These are phyloP conservation scores for Trissolcus japonicus DNA, from an alignment of 2,888 invertebrate species.

Conservation along the genomic window DNA sequence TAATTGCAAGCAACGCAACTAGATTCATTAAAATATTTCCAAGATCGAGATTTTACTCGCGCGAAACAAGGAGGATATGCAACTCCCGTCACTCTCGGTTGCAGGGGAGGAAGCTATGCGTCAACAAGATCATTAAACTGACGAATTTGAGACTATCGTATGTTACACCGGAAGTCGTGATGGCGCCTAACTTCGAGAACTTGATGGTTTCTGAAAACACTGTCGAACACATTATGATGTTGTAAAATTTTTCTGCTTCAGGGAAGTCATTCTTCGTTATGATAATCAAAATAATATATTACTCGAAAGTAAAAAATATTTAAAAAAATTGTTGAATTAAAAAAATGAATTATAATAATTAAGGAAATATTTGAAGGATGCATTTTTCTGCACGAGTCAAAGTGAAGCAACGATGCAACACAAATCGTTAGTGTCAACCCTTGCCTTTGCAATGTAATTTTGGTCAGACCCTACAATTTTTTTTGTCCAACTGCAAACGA, in stretches of 20 bases:
- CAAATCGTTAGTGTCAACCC: slow-evolving; percentile 55
- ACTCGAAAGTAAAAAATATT: too few relatives aligned
- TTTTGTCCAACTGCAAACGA: slow-evolving; percentile 37
- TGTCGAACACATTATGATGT: slow-evolving; percentile 13
- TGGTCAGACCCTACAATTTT: slow-evolving; percentile 52
- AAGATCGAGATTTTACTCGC: slow-evolving; percentile 60
- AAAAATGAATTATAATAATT: too few relatives aligned
- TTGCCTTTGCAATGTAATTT: slow-evolving; percentile 49
- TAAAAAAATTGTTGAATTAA: too few relatives aligned
- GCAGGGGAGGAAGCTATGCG: slow-evolving; percentile 69
- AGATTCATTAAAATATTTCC: slow-evolving; percentile 70
- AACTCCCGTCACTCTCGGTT: slow-evolving; percentile 56
- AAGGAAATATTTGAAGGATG: too few relatives aligned
- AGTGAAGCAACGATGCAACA: slow-evolving; percentile 51
- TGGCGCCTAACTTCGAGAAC: slow-evolving; percentile 53
- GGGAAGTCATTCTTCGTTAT: slow-evolving; percentile 19
- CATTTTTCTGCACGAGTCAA: too few relatives aligned
- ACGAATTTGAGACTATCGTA: slow-evolving; percentile 65
- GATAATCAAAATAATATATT: too few relatives aligned
- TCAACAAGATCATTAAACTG: slow-evolving; percentile 75
- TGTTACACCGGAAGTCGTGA: slow-evolving; percentile 55
- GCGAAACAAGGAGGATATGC: slow-evolving; percentile 59
- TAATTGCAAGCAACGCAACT: slow-evolving; percentile 73
- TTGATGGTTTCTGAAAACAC: slow-evolving; percentile 1
- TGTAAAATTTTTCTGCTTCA: slow-evolving; percentile 15